phyloP scores from a whole-genome alignment of 1,140 invertebrate genomes.

The Calosoma granatense region DNA sequence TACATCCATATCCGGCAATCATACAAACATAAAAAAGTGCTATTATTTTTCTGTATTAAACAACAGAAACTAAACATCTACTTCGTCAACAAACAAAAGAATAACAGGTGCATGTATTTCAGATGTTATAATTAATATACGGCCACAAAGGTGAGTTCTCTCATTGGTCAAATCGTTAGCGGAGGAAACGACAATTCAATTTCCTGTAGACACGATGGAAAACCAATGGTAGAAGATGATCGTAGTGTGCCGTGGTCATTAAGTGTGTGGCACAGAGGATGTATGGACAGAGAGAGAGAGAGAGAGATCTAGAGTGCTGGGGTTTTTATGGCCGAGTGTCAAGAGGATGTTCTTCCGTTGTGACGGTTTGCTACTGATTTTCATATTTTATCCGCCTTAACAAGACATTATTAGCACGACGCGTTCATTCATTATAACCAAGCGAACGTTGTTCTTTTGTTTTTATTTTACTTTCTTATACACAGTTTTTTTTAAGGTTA shows the following conservation, averaged over 20 bases:
- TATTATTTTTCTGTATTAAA: no score
- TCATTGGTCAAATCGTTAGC: no score
- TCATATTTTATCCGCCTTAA: neutral
- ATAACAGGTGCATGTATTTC: neutral
- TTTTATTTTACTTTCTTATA: no score
- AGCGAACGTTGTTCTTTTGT: no score
- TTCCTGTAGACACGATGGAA: slow-evolving; percentile 13
- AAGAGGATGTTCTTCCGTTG: slow-evolving; percentile 5
- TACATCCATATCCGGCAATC: neutral
- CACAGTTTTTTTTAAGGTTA: no score
- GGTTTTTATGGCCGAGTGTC: neutral
- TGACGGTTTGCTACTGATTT: neutral
- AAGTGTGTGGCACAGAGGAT: slow-evolving; percentile 9
- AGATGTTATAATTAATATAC: neutral
- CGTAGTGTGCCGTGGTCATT: no score
- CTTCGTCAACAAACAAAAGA: no score
- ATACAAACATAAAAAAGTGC: neutral
- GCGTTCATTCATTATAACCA: no score
- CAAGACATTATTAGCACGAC: no score
- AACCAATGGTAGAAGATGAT: no score
- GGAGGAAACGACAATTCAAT: slow-evolving; percentile 16
- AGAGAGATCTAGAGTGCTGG: slow-evolving; percentile 12
- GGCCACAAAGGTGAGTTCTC: neutral
- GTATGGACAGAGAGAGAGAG: slow-evolving; percentile 16
- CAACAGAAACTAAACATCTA: no score